Evolutionary conservation across 2,888 invertebrate species (phyloP).

Genomic region (Octodonta nipae): DNA sequence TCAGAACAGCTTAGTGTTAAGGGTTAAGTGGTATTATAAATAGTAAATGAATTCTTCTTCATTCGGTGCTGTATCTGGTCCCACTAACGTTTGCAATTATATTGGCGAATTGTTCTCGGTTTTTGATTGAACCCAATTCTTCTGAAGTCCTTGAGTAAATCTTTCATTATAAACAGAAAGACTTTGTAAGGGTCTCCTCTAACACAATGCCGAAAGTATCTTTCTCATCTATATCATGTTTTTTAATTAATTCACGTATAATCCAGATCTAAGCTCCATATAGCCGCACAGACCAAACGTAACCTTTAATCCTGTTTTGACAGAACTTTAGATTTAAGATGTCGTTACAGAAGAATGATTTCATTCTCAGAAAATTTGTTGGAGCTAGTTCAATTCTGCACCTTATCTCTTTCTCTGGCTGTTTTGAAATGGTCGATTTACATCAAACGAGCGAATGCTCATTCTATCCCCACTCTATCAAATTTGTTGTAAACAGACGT

Average conservation of each 20-base stretch:
- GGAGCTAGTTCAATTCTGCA: slow-evolving; percentile 1
- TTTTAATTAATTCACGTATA: no score
- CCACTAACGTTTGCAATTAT: slow-evolving; percentile 1
- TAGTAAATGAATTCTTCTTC: no score
- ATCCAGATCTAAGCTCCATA: slow-evolving; percentile 1
- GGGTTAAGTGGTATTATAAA: no score
- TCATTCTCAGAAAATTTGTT: background rate
- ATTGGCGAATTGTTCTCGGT: background rate
- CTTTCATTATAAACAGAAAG: background rate
- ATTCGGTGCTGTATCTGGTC: no score
- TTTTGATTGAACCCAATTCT: background rate
- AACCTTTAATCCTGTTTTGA: background rate
- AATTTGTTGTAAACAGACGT: no score
- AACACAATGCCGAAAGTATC: background rate
- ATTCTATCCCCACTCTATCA: no score
- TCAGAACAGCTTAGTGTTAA: no score
- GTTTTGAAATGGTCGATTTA: no score
- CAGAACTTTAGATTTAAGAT: background rate
- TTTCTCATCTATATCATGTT: background rate
- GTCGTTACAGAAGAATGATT: slow-evolving; percentile 1
- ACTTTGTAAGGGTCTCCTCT: background rate
- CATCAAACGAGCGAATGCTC: no score
- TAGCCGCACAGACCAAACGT: no score
- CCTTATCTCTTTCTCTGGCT: slow-evolving; percentile 1
- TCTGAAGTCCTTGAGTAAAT: background rate